Conservation (phyloP, 2,113 vertebrate genomes). For the Craseonycteris thonglongyai region DNA sequence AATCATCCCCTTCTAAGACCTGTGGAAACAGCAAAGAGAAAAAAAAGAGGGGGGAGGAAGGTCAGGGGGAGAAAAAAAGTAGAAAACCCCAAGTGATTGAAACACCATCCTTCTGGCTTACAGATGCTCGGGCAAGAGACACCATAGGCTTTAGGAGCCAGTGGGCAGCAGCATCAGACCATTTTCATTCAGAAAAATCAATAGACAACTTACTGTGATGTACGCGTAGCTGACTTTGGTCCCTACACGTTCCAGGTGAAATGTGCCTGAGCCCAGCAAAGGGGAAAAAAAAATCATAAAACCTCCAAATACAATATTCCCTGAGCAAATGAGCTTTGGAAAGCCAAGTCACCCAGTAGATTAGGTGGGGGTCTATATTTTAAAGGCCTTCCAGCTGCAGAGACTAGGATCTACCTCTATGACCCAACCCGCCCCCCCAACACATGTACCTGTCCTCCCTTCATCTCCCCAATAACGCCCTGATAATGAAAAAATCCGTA, state of each 20-base stretch:
- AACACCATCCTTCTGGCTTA: conserved; percentile 67
- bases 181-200: conserved; percentile 81
- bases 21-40: conserved; percentile 71
- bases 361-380: conserved; percentile 52
- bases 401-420: not conserved
- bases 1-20: conserved; percentile 75
- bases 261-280: conserved; percentile 73
- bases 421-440: not conserved
- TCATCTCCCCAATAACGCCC: not conserved
- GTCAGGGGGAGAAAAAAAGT: conserved; percentile 54
- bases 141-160: conserved; percentile 71
- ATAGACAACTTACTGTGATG: conserved; percentile 81
- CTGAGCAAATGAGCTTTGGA: conserved; percentile 72
- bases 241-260: conserved; percentile 79
- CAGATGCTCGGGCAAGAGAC: conserved; percentile 62
- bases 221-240: conserved; percentile 76
- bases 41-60: not conserved
- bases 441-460: not conserved
- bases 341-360: conserved; percentile 52
- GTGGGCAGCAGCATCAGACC: conserved; percentile 64
- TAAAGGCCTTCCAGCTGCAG: conserved; percentile 41
- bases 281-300: conserved; percentile 73
- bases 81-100: conserved; percentile 68
- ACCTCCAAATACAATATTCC: conserved; percentile 73
- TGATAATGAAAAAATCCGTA: not conserved